phyloP scores from a whole-genome alignment of 2,797 vertebrate genomes.

The Toxotes lorentzi region DNA sequence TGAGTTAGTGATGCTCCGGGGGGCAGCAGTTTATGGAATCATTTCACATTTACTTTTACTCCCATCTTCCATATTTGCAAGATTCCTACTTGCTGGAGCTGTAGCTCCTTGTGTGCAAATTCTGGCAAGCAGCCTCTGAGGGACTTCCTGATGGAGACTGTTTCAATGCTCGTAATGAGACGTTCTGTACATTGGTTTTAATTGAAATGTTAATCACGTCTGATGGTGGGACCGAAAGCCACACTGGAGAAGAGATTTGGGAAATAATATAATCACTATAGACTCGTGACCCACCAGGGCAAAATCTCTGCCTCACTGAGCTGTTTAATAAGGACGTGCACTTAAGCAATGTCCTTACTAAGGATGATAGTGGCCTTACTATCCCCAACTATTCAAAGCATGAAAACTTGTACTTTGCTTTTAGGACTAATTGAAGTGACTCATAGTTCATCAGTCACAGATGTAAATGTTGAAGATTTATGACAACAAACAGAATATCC shows the following conservation, averaged over 20 bases:
- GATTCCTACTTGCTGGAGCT: background rate
- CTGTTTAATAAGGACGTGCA: conserved; percentile 28
- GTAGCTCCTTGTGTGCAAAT: background rate
- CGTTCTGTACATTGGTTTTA: conserved; percentile 38
- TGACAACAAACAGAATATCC: background rate
- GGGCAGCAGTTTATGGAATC: conserved; percentile 13
- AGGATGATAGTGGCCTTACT: background rate
- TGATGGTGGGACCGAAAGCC: conserved; percentile 47
- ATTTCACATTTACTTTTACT: conserved; percentile 15
- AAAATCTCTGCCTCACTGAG: conserved; percentile 7
- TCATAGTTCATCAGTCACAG: no score
- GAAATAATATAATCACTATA: conserved; percentile 38
- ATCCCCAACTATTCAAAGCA: background rate
- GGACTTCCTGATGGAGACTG: conserved; percentile 24
- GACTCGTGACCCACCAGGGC: conserved; percentile 43
- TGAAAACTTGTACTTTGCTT: background rate
- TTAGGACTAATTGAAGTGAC: background rate
- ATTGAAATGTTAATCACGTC: conserved; percentile 72
- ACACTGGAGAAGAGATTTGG: conserved; percentile 42
- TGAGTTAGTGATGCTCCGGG: background rate
- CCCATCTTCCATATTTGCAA: background rate
- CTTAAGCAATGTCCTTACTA: background rate
- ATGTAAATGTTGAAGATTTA: background rate
- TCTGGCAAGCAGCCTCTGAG: conserved; percentile 31
- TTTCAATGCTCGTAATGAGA: conserved; percentile 34